phyloP scores from a whole-genome alignment of 1,140 invertebrate genomes.

The Notospermus geniculatus region DNA sequence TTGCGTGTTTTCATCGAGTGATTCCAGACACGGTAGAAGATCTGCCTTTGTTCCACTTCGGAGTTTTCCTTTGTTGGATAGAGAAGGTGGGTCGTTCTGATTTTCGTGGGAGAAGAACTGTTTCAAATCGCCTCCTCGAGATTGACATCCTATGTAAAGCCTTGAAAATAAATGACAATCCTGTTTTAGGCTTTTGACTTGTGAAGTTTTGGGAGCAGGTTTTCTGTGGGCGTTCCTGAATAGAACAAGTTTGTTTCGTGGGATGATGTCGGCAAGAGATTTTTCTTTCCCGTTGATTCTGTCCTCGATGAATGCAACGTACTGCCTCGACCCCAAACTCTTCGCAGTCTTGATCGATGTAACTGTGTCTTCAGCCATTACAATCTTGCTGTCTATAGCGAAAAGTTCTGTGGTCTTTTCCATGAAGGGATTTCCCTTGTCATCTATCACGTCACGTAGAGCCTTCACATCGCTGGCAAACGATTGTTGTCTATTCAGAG shows the following conservation, averaged over 20 bases:
- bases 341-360: too few relatives aligned
- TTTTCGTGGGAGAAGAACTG: conserved; percentile 24
- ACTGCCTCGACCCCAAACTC: too few relatives aligned
- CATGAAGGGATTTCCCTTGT: conserved; percentile 1
- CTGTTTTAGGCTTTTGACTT: too few relatives aligned
- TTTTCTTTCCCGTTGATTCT: too few relatives aligned
- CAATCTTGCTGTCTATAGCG: neutral
- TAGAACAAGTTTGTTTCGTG: too few relatives aligned
- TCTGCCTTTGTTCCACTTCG: neutral
- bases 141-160: conserved; percentile 19
- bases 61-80: conserved; percentile 9
- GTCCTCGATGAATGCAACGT: too few relatives aligned
- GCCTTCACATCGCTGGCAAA: neutral
- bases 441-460: neutral
- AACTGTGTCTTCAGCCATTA: conserved; percentile 5
- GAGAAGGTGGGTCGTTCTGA: conserved; percentile 14
- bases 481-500: neutral
- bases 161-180: too few relatives aligned
- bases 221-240: too few relatives aligned
- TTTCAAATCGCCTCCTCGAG: conserved; percentile 17
- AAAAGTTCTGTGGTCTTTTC: neutral
- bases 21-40: conserved; percentile 10
- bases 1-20: neutral
- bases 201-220: too few relatives aligned
- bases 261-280: too few relatives aligned